A percentile compares a stretch with the other conserved stretches of the same genome.
phyloP scores from a whole-genome alignment of 2,888 invertebrate species.

The Antheraea assamensis region DNA sequence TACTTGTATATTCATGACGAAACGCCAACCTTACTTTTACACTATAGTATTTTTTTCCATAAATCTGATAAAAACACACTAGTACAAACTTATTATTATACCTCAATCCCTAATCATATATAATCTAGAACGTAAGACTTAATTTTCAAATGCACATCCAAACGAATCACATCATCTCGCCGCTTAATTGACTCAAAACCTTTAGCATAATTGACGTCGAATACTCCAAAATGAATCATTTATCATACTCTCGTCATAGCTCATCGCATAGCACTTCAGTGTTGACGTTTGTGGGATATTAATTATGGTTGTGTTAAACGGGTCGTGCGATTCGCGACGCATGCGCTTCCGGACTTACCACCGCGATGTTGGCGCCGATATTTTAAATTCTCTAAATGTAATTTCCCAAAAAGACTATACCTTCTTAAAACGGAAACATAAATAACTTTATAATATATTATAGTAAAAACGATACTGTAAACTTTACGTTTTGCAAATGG shows the following conservation, averaged over 20 bases:
- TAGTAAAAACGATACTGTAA: too few relatives aligned
- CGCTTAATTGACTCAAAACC: constrained; percentile 6
- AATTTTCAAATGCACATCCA: background rate
- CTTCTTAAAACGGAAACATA: background rate
- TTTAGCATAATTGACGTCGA: constrained; percentile 23
- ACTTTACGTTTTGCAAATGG: too few relatives aligned
- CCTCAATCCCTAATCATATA: background rate
- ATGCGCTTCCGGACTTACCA: constrained; percentile 55
- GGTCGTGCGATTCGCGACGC: constrained; percentile 58
- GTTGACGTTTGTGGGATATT: constrained; percentile 67
- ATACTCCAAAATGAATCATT: constrained; percentile 18
- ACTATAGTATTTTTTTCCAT: too few relatives aligned
- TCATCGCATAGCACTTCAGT: constrained; percentile 59
- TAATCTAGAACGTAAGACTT: background rate
- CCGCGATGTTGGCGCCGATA: constrained; percentile 40
- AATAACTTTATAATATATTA: background rate
- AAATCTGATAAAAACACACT: too few relatives aligned
- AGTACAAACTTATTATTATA: too few relatives aligned
- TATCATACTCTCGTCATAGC: constrained; percentile 50
- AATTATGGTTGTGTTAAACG: constrained; percentile 57
- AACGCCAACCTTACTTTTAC: too few relatives aligned
- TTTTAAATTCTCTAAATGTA: background rate
- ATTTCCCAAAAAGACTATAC: background rate
- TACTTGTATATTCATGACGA: too few relatives aligned
- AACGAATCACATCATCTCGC: background rate